Percentiles rank a stretch among this genome's conserved stretches.
Conservation (phyloP, 2,888 invertebrate genomes). For the Diaphora mendica region DNA sequence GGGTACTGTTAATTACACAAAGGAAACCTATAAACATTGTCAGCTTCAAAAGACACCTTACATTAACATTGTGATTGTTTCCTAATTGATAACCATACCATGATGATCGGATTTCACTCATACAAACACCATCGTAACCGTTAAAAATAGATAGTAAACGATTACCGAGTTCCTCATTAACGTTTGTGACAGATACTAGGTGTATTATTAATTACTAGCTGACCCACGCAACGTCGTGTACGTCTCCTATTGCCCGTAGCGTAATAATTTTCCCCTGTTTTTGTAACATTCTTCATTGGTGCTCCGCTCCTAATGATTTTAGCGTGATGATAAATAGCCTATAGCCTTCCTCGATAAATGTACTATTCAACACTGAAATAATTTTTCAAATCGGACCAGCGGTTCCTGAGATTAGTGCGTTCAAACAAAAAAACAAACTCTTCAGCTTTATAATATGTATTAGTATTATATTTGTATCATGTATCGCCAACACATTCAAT, state of each 20-base stretch:
- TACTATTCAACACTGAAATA: too few relatives aligned
- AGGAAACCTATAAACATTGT: not conserved
- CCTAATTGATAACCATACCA: not conserved
- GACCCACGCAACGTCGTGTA: too few relatives aligned
- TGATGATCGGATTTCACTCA: not conserved
- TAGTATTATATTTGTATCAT: not conserved
- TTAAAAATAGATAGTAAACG: not conserved
- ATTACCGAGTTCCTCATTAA: not conserved
- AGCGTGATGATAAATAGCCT: too few relatives aligned
- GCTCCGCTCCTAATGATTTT: too few relatives aligned
- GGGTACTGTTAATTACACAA: not conserved
- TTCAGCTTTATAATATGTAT: too few relatives aligned
- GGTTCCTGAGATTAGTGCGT: too few relatives aligned
- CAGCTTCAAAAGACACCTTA: not conserved
- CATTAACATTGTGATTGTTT: not conserved
- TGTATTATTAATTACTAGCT: not conserved
- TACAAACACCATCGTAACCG: not conserved
- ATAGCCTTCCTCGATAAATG: too few relatives aligned
- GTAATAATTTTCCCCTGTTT: too few relatives aligned
- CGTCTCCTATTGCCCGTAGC: too few relatives aligned
- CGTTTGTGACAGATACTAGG: not conserved
- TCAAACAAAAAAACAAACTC: too few relatives aligned
- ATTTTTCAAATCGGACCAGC: too few relatives aligned
- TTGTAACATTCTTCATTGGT: too few relatives aligned
- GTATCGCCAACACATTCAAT: not conserved